Evolutionary conservation across 2,113 vertebrate genomes (phyloP), one percentile per base, ranked within the genome.

Genomic region (Saccopteryx bilineata): DNA sequence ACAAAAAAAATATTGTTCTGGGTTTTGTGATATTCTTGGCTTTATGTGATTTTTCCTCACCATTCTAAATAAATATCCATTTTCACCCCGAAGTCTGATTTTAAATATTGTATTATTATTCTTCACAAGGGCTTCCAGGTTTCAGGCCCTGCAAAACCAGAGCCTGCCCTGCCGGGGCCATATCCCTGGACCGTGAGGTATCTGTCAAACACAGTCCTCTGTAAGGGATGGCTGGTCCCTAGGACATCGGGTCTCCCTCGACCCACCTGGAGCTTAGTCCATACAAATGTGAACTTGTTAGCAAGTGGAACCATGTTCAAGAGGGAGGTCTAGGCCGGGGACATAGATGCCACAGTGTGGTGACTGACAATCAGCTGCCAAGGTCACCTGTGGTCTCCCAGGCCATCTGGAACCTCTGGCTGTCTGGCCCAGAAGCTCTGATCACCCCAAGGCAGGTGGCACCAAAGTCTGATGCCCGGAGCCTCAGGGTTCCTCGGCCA

Each of bases 401-500:
- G 28, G 56, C 68, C 4, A 2, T 19, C 54, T 19, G 65, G 61
- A 71, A 2, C 10, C 8, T 9, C 31, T 18, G 52, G 75, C 69
- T 5, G 9, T n/a, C 31, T 2, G 63, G 23, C 28, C 80, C 94
- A 9, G 10, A n/a, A 31, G 74, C 52, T 63, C 63, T 3, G 58
- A 24, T 39, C 63, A 2, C 15, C 50, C 28, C 4, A 33, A 28
- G 65, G 65, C 19, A 4, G 13, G 54, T 33, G 54, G 33, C 9
- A 5, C 33, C 26, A 13, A 9, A 28, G 19, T 10, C 1, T 19
- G 28, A 52, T 21, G 8, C 54, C 31, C 6, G 28, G 66, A 52
- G 58, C 9, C 15, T 26, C 12, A 0, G 17, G 50, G n/a, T 9
- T 7, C 39, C 66, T 15, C 2, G 0, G 33, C 58, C 0, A 0